These are phyloP conservation scores for Lysandra coridon DNA, from an alignment of 2,888 invertebrate species.

Conservation along the genomic window DNA sequence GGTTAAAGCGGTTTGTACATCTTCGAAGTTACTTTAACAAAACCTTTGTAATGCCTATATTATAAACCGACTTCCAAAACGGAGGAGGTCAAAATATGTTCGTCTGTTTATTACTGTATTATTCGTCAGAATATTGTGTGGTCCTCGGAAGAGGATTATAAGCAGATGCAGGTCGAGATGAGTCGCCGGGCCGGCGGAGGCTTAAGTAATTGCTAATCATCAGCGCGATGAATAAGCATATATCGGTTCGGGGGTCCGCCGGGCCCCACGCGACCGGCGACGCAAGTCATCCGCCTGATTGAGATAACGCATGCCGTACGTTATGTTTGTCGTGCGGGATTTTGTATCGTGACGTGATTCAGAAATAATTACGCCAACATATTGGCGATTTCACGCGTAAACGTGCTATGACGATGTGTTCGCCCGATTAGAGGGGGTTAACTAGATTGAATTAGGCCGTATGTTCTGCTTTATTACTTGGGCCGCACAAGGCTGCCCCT, in stretches of 20 bases:
- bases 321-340: constrained; percentile 30
- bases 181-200: constrained; percentile 24
- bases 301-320: constrained; percentile 31
- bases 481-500: neutral
- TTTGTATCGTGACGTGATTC: constrained; percentile 9
- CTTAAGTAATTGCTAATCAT: constrained; percentile 30
- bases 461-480: neutral
- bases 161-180: constrained; percentile 13
- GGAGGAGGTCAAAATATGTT: too few relatives aligned
- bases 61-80: neutral
- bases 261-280: constrained; percentile 3
- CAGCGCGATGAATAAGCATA: constrained; percentile 24
- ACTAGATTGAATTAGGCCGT: neutral
- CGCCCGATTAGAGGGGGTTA: neutral
- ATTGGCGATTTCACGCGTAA: neutral
- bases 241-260: neutral
- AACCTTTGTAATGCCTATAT: neutral
- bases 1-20: neutral
- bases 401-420: neutral
- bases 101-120: neutral
- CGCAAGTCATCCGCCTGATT: constrained; percentile 31
- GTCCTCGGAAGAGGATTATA: neutral
- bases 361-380: neutral
- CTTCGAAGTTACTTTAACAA: neutral
- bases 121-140: neutral